Evolutionary conservation across 2,888 invertebrate genomes (phyloP).

Genomic region (Drosophila dives): DNA sequence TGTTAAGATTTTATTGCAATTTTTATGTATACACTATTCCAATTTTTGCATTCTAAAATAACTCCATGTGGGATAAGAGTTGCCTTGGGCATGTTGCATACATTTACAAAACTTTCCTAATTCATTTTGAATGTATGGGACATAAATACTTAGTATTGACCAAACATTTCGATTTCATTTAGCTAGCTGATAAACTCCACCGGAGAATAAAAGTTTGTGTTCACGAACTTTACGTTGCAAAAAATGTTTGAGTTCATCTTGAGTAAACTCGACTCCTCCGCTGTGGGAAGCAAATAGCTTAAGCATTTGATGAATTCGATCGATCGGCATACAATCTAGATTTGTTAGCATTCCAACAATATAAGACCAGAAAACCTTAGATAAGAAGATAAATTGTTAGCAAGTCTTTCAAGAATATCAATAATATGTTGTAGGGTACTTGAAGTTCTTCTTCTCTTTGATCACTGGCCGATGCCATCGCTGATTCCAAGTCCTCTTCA

Average conservation of each 20-base stretch:
- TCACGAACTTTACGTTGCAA: constrained; percentile 96
- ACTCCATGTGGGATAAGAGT: background rate
- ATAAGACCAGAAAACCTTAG: constrained; percentile 94
- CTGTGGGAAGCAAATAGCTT: constrained; percentile 98
- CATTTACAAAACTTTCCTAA: background rate
- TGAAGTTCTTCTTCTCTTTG: constrained; percentile 97
- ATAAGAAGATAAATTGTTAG: constrained; percentile 1
- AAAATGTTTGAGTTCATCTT: constrained; percentile 94
- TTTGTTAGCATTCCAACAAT: constrained; percentile 99
- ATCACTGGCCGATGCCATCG: constrained; percentile 97
- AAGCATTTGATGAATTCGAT: constrained; percentile 97
- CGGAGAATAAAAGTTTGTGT: constrained; percentile 93
- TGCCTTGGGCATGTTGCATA: background rate
- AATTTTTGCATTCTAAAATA: background rate
- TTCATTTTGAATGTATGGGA: background rate
- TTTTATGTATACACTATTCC: background rate
- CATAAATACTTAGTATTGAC: background rate
- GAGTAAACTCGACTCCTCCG: constrained; percentile 94
- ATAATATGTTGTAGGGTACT: constrained; percentile 82
- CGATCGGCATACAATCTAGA: constrained; percentile 94
- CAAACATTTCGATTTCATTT: constrained; percentile 85
- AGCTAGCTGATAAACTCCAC: constrained; percentile 94
- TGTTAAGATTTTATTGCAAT: background rate
- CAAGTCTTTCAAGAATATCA: background rate
- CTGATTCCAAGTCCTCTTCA: constrained; percentile 96